Evolutionary conservation across 2,797 vertebrate genomes (phyloP).

Genomic region (Chelidonichthys spinosus): DNA sequence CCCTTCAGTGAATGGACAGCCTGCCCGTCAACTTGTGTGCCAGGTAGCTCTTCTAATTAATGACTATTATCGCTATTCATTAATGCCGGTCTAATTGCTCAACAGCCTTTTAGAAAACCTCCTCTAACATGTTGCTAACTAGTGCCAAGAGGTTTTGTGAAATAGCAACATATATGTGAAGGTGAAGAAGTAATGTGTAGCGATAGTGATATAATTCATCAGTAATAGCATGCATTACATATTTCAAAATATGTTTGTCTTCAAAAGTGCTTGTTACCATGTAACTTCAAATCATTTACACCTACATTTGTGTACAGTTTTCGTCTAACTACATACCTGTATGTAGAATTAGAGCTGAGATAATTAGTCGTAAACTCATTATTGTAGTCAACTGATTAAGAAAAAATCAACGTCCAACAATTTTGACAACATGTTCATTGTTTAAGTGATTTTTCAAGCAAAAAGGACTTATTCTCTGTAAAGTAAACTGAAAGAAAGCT

Average conservation of each 20-base stretch:
- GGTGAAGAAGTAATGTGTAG: background rate
- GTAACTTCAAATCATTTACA: too few relatives aligned
- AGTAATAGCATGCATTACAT: background rate
- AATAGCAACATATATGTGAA: conserved; percentile 5
- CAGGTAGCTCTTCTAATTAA: conserved; percentile 81
- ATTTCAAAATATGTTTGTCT: background rate
- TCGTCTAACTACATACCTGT: too few relatives aligned
- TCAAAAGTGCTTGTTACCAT: background rate
- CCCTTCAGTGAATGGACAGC: conserved; percentile 95
- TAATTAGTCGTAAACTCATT: background rate
- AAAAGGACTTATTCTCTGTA: background rate
- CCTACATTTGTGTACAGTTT: too few relatives aligned
- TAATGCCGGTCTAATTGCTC: background rate
- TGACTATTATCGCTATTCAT: conserved; percentile 1
- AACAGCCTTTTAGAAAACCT: background rate
- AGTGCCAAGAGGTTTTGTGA: background rate
- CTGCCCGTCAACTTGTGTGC: conserved; percentile 88
- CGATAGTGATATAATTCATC: background rate
- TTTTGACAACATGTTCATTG: background rate
- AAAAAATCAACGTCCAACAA: background rate
- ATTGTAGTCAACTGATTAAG: background rate
- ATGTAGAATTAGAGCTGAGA: background rate
- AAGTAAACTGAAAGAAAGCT: background rate
- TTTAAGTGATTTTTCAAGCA: background rate
- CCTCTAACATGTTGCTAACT: background rate